Evolutionary conservation across 2,113 vertebrate species (phyloP).

Genomic region (Notarius lentiginosus): DNA sequence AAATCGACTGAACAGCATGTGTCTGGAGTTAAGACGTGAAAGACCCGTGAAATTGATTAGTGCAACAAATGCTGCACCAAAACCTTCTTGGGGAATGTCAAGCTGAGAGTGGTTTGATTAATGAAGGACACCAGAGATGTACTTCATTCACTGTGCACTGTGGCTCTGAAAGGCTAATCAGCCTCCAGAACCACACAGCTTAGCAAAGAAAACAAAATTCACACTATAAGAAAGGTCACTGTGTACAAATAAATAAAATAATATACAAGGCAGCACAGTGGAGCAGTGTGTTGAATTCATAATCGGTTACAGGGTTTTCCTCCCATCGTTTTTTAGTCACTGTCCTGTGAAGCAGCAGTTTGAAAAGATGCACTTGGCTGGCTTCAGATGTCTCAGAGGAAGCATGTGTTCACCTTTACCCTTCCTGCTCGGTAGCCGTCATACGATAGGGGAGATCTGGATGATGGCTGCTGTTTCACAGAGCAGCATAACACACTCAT

Average conservation of each 20-base stretch:
- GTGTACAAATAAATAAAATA: not conserved
- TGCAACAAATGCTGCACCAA: conserved; percentile 32
- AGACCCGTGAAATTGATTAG: conserved; percentile 57
- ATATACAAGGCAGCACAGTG: not conserved
- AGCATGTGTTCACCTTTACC: too few species aligned
- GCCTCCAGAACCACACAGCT: not conserved
- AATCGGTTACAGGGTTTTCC: not conserved
- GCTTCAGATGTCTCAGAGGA: too few species aligned
- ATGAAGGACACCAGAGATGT: conserved; percentile 49
- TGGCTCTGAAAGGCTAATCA: not conserved
- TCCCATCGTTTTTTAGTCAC: not conserved
- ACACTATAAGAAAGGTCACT: too few species aligned
- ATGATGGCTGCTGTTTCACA: too few species aligned
- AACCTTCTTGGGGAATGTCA: conserved; percentile 45
- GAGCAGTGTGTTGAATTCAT: not conserved
- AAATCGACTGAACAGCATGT: conserved; percentile 58
- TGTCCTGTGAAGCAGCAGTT: too few species aligned
- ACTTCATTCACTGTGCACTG: not conserved
- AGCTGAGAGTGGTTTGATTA: conserved; percentile 53
- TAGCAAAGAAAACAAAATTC: not conserved
- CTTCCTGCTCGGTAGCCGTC: too few species aligned
- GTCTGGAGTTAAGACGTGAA: conserved; percentile 54
- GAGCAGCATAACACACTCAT: too few species aligned
- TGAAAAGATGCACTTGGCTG: too few species aligned
- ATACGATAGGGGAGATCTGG: too few species aligned